phyloP scores from a whole-genome alignment of 1,140 invertebrate genomes.

The Pteromalus puparum region DNA sequence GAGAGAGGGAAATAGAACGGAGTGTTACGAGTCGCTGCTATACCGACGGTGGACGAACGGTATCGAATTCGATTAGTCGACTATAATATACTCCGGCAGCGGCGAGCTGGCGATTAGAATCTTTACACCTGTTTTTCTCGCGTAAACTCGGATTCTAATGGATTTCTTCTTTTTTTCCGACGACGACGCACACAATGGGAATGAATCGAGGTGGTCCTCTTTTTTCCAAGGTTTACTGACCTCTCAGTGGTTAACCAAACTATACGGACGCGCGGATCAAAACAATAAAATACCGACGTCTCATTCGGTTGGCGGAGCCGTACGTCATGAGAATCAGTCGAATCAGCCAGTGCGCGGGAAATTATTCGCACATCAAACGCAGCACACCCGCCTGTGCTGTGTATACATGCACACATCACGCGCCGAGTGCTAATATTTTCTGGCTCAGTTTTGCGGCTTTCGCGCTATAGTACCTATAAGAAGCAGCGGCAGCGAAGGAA shows the following conservation, averaged over 20 bases:
- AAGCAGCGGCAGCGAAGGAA: conserved; percentile 40
- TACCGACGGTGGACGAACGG: conserved; percentile 5
- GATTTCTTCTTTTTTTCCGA: background rate
- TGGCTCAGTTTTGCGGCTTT: conserved; percentile 52
- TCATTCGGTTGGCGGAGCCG: too few relatives aligned
- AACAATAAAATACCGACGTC: too few relatives aligned
- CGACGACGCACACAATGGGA: background rate
- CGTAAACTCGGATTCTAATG: conserved; percentile 16
- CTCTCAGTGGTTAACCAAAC: background rate
- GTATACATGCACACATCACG: background rate
- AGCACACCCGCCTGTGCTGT: background rate
- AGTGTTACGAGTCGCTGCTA: too few relatives aligned
- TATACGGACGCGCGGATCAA: background rate
- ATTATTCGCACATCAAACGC: conserved; percentile 41
- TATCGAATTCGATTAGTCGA: conserved; percentile 18
- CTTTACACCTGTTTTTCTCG: conserved; percentile 44
- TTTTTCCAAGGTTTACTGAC: background rate
- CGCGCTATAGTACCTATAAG: conserved; percentile 43
- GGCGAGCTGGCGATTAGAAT: conserved; percentile 13
- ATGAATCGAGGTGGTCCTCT: background rate
- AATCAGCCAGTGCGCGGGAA: conserved; percentile 9
- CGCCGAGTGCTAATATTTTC: conserved; percentile 47
- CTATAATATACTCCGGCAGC: too few relatives aligned
- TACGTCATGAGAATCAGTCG: background rate
- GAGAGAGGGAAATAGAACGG: background rate